A percentile compares a stretch with the other conserved stretches of the same genome.
These are phyloP conservation scores for Dasypolia templi DNA, from an alignment of 2,888 invertebrate species.

Conservation along the genomic window DNA sequence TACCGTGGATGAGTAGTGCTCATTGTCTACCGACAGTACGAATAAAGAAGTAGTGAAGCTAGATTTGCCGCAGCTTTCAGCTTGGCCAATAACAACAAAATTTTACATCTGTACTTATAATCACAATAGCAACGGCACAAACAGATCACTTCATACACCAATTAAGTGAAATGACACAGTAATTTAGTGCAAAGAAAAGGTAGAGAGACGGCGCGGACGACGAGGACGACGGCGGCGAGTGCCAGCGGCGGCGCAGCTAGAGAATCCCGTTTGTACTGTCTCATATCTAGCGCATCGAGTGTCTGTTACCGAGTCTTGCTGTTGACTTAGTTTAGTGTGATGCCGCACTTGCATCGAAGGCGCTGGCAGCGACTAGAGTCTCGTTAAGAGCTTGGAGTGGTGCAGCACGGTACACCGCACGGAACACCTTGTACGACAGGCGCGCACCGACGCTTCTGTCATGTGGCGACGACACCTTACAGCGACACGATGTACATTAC, in stretches of 20 bases:
- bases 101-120: slow-evolving; percentile 65
- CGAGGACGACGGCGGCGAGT: slow-evolving; percentile 65
- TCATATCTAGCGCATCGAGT: slow-evolving; percentile 87
- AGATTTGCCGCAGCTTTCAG: slow-evolving; percentile 85
- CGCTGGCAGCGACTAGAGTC: slow-evolving; percentile 83
- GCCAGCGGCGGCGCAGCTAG: slow-evolving; percentile 61
- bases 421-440: slow-evolving; percentile 89
- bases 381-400: slow-evolving; percentile 86
- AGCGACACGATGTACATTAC: slow-evolving; percentile 87
- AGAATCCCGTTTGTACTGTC: slow-evolving; percentile 86
- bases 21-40: slow-evolving; percentile 70
- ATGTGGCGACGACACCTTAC: slow-evolving; percentile 80
- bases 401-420: slow-evolving; percentile 84
- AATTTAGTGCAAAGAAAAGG: slow-evolving; percentile 61
- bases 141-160: slow-evolving; percentile 70
- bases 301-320: slow-evolving; percentile 87
- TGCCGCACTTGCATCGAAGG: slow-evolving; percentile 85
- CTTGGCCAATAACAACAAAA: slow-evolving; percentile 77
- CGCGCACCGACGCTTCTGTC: slow-evolving; percentile 86
- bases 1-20: slow-evolving; percentile 80
- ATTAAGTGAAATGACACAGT: slow-evolving; percentile 66
- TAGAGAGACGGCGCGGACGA: slow-evolving; percentile 60
- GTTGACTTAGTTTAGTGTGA: slow-evolving; percentile 89
- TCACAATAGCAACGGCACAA: slow-evolving; percentile 71
- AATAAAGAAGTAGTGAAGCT: slow-evolving; percentile 80